Evolutionary conservation across 2,888 invertebrate species (phyloP).

Genomic region (Lymantria dispar): DNA sequence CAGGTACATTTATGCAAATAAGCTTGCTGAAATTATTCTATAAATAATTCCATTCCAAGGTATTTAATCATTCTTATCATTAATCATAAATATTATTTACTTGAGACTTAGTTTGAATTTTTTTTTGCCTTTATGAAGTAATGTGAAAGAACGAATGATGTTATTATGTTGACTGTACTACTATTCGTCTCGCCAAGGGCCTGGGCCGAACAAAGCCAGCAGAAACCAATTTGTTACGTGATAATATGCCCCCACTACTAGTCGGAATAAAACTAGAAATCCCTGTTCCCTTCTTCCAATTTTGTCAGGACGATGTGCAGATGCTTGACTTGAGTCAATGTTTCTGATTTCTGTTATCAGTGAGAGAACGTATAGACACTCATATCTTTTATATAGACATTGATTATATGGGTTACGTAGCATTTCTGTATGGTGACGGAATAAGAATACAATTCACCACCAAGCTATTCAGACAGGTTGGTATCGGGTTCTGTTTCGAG

Average conservation of each 20-base stretch:
- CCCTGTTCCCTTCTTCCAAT: neutral
- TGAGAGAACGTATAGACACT: too few species aligned
- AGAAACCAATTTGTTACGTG: slow-evolving; percentile 82
- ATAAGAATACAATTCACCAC: too few species aligned
- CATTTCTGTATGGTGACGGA: too few species aligned
- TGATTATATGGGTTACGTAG: too few species aligned
- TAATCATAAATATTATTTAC: too few species aligned
- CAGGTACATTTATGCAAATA: slow-evolving; percentile 22
- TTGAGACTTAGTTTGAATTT: too few species aligned
- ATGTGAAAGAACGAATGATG: neutral
- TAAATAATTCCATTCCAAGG: too few species aligned
- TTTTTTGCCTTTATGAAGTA: too few species aligned
- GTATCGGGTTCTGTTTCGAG: too few species aligned
- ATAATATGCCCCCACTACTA: slow-evolving; percentile 67
- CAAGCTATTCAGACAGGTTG: too few species aligned
- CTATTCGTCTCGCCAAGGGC: slow-evolving; percentile 60
- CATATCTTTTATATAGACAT: neutral
- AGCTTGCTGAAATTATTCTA: neutral
- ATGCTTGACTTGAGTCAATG: neutral
- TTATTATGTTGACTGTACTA: slow-evolving; percentile 50
- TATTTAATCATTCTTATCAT: too few species aligned
- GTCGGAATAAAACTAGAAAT: slow-evolving; percentile 50
- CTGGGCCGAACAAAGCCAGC: slow-evolving; percentile 75
- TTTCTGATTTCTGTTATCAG: neutral
- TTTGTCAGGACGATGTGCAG: neutral